Evolutionary conservation across 2,888 invertebrate species (phyloP).

Genomic region (Malacosoma neustria): DNA sequence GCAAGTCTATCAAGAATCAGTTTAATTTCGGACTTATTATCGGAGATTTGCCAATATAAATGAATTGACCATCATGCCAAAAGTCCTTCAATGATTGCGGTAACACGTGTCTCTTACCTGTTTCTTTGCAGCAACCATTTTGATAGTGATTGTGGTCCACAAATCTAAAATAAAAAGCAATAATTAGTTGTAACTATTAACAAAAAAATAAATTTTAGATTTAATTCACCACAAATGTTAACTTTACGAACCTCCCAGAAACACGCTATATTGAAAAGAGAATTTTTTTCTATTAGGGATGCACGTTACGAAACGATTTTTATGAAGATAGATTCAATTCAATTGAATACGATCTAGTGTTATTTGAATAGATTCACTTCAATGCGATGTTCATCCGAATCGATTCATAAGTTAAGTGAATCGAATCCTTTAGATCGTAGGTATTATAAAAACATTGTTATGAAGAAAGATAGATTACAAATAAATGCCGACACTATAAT

Average conservation of each 20-base stretch:
- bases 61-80: slow-evolving; percentile 29
- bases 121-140: slow-evolving; percentile 92
- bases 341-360: no score
- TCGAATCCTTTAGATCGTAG: no score
- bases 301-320: no score
- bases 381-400: no score
- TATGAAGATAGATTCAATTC: no score
- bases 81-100: slow-evolving; percentile 28
- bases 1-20: slow-evolving; percentile 61
- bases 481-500: no score
- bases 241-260: slow-evolving; percentile 11
- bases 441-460: no score
- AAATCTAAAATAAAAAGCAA: slow-evolving; percentile 14
- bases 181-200: slow-evolving; percentile 3
- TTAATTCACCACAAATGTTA: background rate
- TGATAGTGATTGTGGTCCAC: slow-evolving; percentile 18
- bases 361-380: no score
- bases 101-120: slow-evolving; percentile 76
- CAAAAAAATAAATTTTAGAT: background rate
- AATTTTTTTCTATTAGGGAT: no score
- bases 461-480: no score
- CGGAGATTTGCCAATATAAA: slow-evolving; percentile 23
- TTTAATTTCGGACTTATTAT: slow-evolving; percentile 39
- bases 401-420: no score
- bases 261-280: slow-evolving; percentile 13